Evolutionary conservation across 35 echinoderm and acorn worm genomes (phyloP), one percentile per base, ranked within the genome.

Genomic region (Patiria miniata): DNA sequence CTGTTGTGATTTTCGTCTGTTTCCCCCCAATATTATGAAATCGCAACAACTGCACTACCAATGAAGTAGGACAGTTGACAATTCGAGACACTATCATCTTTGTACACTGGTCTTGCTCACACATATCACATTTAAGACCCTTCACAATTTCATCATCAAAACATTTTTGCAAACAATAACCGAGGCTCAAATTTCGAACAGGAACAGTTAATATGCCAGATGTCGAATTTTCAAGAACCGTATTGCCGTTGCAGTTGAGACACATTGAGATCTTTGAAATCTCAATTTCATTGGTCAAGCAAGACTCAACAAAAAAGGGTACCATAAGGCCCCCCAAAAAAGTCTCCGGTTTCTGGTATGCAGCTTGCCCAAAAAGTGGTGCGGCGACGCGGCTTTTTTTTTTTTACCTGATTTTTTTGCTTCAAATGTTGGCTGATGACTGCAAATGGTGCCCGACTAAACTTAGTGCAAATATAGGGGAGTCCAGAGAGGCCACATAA

Each of bases 321-420:
- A 12, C 10, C 18, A 69, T 12, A 69, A 1, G 29, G 21, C 9
- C 29, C 18, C 29, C 10, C 12, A 69, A 22, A 69, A 69, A 69
- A 69, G 9, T 29, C 29, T 69, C 61, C 61, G 19, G 61, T 34
- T 69, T 17, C 61, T 69, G 23, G 12, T 69, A n/a, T 21, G 29
- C 61, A 69, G 61, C 29, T 69, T 69, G 61, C 29, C 29, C 61
- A 69, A n/a, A n/a, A n/a, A n/a, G n/a, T n/a, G n/a, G n/a, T n/a
- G n/a, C n/a, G n/a, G n/a, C n/a, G n/a, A n/a, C n/a, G n/a, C n/a
- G n/a, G n/a, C n/a, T n/a, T n/a, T n/a, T n/a, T n/a, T n/a, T n/a
- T n/a, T n/a, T n/a, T n/a, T n/a, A n/a, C n/a, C n/a, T n/a, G n/a
- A n/a, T n/a, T n/a, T n/a, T n/a, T n/a, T n/a, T n/a, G n/a, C n/a